These are phyloP conservation scores for Calosoma granatense DNA, from an alignment of 1,140 invertebrate genomes.

Conservation along the genomic window DNA sequence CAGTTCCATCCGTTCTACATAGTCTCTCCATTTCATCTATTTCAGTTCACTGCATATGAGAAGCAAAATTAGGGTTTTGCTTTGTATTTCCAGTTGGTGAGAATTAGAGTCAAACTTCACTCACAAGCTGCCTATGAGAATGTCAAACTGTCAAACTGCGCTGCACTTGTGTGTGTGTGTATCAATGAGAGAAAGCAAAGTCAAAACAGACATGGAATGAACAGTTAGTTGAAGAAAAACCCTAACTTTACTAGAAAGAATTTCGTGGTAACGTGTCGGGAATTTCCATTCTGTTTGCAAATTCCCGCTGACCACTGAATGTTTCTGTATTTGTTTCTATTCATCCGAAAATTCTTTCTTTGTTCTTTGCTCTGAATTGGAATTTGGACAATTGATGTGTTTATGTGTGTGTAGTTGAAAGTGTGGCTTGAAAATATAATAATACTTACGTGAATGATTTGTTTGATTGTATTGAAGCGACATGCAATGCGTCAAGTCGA, in stretches of 20 bases:
- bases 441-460: slow-evolving; percentile 65
- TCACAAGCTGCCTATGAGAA: not conserved
- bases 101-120: not conserved
- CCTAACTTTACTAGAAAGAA: not conserved
- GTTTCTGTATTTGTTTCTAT: too few relatives aligned
- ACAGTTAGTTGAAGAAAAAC: not conserved
- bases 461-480: slow-evolving; percentile 50
- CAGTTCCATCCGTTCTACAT: too few relatives aligned
- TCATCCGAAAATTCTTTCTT: too few relatives aligned
- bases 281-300: not conserved
- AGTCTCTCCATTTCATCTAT: too few relatives aligned
- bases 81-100: too few relatives aligned
- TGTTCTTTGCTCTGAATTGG: too few relatives aligned
- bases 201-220: too few relatives aligned
- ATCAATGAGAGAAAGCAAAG: not conserved
- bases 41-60: too few relatives aligned
- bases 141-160: too few relatives aligned
- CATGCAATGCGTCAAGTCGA: slow-evolving; percentile 51
- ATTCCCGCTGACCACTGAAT: too few relatives aligned
- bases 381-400: too few relatives aligned
- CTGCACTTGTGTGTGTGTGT: not conserved
- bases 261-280: not conserved
- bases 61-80: not conserved
- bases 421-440: slow-evolving; percentile 17
- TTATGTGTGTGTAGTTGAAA: too few relatives aligned